Evolutionary conservation across 2,888 invertebrate genomes (phyloP), one percentile per base, ranked within the genome.

Genomic region (Eurois occulta): DNA sequence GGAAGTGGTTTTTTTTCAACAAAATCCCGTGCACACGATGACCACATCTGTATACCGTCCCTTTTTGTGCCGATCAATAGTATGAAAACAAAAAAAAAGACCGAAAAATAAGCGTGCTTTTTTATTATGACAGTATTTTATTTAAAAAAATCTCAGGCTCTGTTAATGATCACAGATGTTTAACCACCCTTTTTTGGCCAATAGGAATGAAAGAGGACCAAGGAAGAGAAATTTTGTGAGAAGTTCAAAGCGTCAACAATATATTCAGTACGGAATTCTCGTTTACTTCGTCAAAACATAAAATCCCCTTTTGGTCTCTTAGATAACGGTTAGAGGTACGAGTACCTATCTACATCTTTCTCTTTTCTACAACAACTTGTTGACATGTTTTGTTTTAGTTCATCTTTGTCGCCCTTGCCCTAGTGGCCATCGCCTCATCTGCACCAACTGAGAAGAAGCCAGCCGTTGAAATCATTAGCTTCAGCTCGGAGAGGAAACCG

Each of bases 361-460:
- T 43, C 0, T 64, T 32, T 43, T 66, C 11, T 68, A 11, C 6
- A 64, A 18, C 11, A 41, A 16, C 2, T 60, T 16, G 11, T 75
- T 21, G 13, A 41, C 1, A 62, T 65, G 5, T 78, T 46, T 24
- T 80, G 69, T 62, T 83, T 58, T n/a, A 87, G 87, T 77, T 84
- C 58, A 52, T 94, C 85, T 82, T 91, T 48, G 93, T 92, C 84
- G 92, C 91, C 70, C 89, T 95, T 73, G 95, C 95, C 87, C 87
- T 95, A 21, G 93, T 94, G 92, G 95, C 94, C 67, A 80, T 91
- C 80, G 94, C 90, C 64, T 87, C 86, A 67, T 94, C 95, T 76
- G 92, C 90, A 55, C 93, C 94, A n/a, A 87, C 77, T 2, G 91
- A 88, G 0, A 77, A 82, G 24, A 90, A 90, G 68, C 85, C 83